Percentiles rank a stretch among this genome's conserved stretches.
phyloP scores from a whole-genome alignment of 2,888 invertebrate species.

The Catocala sponsa region DNA sequence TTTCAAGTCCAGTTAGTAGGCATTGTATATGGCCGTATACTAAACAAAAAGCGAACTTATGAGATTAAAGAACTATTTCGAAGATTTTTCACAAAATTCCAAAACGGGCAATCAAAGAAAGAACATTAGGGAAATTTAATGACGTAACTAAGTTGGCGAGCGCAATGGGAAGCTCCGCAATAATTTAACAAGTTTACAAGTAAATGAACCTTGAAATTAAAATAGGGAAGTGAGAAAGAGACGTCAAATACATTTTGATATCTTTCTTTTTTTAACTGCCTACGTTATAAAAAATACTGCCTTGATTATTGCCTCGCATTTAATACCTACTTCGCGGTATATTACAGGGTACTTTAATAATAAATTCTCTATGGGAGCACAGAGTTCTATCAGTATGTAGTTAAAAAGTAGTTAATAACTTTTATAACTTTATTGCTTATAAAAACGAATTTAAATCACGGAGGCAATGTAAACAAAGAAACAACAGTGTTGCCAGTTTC shows the following conservation, averaged over 20 bases:
- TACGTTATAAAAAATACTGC: neutral
- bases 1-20: no score
- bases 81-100: neutral
- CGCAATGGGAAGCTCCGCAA: slow-evolving; percentile 29
- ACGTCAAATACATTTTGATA: slow-evolving; percentile 16
- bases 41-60: slow-evolving; percentile 1
- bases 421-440: no score
- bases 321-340: no score
- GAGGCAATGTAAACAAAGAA: no score
- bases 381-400: no score
- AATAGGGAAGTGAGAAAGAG: slow-evolving; percentile 37
- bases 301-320: no score
- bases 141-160: slow-evolving; percentile 30
- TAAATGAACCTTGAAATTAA: slow-evolving; percentile 50
- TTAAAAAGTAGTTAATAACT: no score
- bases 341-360: no score
- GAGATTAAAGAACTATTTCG: neutral
- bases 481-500: no score
- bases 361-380: no score
- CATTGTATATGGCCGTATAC: neutral
- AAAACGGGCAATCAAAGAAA: slow-evolving; percentile 33
- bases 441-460: no score
- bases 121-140: slow-evolving; percentile 31
- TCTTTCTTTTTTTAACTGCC: neutral
- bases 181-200: slow-evolving; percentile 48